Percentiles rank a stretch among this genome's conserved stretches.
These are phyloP conservation scores for Chymomyza amoena DNA, from an alignment of 2,888 invertebrate species.

Conservation along the genomic window DNA sequence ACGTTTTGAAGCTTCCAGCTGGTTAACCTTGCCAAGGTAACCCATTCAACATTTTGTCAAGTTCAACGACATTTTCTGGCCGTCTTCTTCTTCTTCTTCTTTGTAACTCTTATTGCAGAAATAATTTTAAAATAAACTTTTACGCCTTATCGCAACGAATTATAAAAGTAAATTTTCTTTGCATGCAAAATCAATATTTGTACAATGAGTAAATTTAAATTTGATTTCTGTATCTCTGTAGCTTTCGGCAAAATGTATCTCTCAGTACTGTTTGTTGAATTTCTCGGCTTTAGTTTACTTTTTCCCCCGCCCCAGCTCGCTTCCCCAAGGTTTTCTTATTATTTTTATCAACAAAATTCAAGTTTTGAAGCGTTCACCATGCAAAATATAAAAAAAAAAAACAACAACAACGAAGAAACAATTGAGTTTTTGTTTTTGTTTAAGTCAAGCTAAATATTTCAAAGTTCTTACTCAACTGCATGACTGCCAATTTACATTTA, in stretches of 20 bases:
- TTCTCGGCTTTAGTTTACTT: slow-evolving; percentile 14
- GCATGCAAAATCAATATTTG: slow-evolving; percentile 65
- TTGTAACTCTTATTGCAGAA: slow-evolving; percentile 17
- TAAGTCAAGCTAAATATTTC: slow-evolving; percentile 12
- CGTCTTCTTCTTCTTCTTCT: neutral
- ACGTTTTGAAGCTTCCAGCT: slow-evolving; percentile 24
- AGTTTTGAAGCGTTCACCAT: slow-evolving; percentile 7
- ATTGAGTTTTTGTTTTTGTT: slow-evolving; percentile 40
- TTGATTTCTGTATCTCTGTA: slow-evolving; percentile 24
- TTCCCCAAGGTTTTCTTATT: neutral
- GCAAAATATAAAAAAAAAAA: slow-evolving; percentile 31
- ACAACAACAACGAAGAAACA: neutral
- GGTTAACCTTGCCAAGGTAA: slow-evolving; percentile 45
- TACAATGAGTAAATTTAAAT: slow-evolving; percentile 45
- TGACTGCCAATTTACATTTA: slow-evolving; percentile 50
- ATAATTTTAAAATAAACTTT: slow-evolving; percentile 48
- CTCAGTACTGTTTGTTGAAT: neutral
- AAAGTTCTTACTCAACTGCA: slow-evolving; percentile 19
- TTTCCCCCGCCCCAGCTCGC: neutral
- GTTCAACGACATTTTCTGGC: slow-evolving; percentile 39
- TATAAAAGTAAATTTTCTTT: slow-evolving; percentile 36
- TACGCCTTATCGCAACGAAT: slow-evolving; percentile 3
- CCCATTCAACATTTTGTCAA: slow-evolving; percentile 36
- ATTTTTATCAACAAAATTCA: slow-evolving; percentile 16
- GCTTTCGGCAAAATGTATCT: slow-evolving; percentile 17